Percentiles rank a stretch among this genome's conserved stretches.
These are phyloP conservation scores for Crioceris asparagi DNA, from an alignment of 2,888 invertebrate species.

Conservation along the genomic window DNA sequence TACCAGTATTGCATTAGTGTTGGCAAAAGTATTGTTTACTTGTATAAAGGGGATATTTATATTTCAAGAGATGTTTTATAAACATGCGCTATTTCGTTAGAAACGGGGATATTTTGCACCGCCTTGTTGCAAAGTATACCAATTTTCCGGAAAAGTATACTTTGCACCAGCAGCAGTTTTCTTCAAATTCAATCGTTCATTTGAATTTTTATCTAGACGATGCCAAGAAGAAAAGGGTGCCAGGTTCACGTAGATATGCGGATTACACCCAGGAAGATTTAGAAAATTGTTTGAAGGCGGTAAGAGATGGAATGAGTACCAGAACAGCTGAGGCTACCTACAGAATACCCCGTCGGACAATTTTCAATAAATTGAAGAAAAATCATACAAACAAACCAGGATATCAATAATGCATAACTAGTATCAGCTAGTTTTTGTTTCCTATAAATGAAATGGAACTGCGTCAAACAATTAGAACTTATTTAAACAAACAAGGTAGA, in stretches of 20 bases:
- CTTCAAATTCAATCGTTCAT: neutral
- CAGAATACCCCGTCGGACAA: slow-evolving; percentile 5
- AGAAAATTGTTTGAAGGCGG: slow-evolving; percentile 1
- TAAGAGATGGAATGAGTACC: slow-evolving; percentile 2
- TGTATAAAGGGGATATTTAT: no score
- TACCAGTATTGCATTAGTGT: no score
- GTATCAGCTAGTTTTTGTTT: neutral
- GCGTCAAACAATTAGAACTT: slow-evolving; percentile 1
- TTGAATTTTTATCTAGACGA: slow-evolving; percentile 2
- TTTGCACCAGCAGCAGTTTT: no score
- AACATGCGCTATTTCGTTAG: neutral
- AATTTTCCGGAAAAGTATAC: neutral
- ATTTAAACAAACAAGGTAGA: slow-evolving; percentile 1
- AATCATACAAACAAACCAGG: slow-evolving; percentile 2
- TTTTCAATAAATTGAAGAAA: slow-evolving; percentile 2
- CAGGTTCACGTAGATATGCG: slow-evolving; percentile 3
- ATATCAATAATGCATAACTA: slow-evolving; percentile 4
- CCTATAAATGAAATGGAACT: slow-evolving; percentile 2
- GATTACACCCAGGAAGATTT: slow-evolving; percentile 4
- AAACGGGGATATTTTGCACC: slow-evolving; percentile 1
- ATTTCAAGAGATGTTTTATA: no score
- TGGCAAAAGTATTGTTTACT: no score
- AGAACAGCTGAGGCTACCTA: slow-evolving; percentile 2
- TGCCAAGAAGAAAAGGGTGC: slow-evolving; percentile 3
- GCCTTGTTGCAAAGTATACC: neutral